These are phyloP conservation scores for Rhynchophorus ferrugineus DNA, from an alignment of 1,140 invertebrate species.

Conservation along the genomic window DNA sequence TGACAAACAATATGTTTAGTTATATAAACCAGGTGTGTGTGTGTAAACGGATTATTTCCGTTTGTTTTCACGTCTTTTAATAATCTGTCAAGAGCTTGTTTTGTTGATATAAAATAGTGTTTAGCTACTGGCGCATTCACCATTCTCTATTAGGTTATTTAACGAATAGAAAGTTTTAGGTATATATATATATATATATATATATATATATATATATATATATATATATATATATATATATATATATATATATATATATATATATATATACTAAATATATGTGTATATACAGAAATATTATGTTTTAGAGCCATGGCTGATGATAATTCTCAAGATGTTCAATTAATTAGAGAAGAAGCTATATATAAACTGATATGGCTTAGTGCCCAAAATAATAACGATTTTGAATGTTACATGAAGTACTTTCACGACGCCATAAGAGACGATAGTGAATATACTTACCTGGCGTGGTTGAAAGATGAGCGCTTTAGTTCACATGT, in stretches of 20 bases:
- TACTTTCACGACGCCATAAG: neutral
- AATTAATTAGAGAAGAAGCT: too few species aligned
- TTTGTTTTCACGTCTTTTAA: too few species aligned
- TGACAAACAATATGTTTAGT: too few species aligned
- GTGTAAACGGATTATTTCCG: too few species aligned
- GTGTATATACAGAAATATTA: too few species aligned
- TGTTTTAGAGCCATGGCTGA: too few species aligned
- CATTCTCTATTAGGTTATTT: neutral
- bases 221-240: slow-evolving; percentile 4
- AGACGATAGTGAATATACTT: neutral
- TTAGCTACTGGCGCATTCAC: neutral
- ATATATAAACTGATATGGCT: neutral
- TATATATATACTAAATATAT: too few species aligned
- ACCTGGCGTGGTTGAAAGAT: neutral
- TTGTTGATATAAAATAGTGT: neutral
- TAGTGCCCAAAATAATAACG: neutral
- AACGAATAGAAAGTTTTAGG: neutral
- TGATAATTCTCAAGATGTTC: too few species aligned
- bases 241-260: neutral
- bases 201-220: slow-evolving; percentile 4
- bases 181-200: neutral
- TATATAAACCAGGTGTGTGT: too few species aligned
- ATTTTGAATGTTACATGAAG: neutral
- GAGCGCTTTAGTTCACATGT: neutral
- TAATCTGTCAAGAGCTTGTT: neutral